These are phyloP conservation scores for Amiota minor DNA, from an alignment of 2,888 invertebrate genomes.

Conservation along the genomic window DNA sequence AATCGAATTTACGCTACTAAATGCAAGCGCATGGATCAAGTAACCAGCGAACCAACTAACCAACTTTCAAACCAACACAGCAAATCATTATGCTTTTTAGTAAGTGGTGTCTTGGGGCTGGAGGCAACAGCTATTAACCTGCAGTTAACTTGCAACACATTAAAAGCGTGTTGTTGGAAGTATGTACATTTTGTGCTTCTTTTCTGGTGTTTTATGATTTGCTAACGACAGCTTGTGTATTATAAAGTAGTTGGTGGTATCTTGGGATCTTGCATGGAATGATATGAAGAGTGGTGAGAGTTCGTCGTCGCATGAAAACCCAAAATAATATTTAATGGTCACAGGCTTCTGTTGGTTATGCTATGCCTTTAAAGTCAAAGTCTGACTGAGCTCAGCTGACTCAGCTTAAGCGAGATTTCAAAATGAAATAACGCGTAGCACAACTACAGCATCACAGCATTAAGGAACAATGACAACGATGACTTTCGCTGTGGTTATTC, in stretches of 20 bases:
- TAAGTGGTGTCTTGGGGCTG: background rate
- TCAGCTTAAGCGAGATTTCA: background rate
- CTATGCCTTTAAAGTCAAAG: conserved; percentile 6
- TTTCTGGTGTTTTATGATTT: conserved; percentile 25
- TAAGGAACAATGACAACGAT: background rate
- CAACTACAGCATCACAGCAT: background rate
- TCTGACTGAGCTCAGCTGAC: conserved; percentile 25
- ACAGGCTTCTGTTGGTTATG: conserved; percentile 14
- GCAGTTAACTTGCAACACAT: conserved; percentile 19
- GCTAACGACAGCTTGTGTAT: conserved; percentile 11
- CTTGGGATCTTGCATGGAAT: conserved; percentile 42
- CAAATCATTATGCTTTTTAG: background rate
- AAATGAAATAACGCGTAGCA: conserved; percentile 34
- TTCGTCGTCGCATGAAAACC: background rate
- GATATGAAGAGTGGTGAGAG: conserved; percentile 32
- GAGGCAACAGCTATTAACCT: conserved; percentile 17
- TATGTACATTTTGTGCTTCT: background rate
- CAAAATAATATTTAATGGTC: conserved; percentile 15
- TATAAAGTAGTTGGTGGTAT: background rate
- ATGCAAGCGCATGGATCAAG: conserved; percentile 17
- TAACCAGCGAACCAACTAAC: background rate
- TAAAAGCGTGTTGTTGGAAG: background rate
- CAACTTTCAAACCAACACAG: background rate
- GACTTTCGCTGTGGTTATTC: conserved; percentile 9
- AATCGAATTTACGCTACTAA: conserved; percentile 25